Evolutionary conservation across 2,888 invertebrate genomes (phyloP).

Genomic region (Himalopsyche japonica): DNA sequence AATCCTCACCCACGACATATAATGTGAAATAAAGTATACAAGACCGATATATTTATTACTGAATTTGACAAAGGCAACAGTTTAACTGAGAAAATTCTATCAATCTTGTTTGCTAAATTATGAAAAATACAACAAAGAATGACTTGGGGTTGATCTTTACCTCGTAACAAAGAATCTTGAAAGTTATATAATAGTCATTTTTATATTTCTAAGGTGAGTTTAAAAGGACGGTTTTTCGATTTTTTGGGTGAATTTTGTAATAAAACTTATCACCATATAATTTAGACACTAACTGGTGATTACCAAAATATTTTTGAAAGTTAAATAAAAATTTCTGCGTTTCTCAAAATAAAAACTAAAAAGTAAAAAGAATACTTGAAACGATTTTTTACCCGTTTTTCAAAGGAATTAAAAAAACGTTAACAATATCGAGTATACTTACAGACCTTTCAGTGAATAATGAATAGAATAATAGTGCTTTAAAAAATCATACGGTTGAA

Average conservation of each 20-base stretch:
- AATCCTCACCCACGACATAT: constrained; percentile 21
- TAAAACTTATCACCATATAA: too few species aligned
- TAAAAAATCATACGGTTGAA: neutral
- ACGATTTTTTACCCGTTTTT: too few species aligned
- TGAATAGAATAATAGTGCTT: neutral
- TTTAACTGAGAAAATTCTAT: constrained; percentile 22
- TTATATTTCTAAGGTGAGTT: neutral
- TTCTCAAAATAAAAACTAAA: too few species aligned
- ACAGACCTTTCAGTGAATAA: neutral
- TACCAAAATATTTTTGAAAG: too few species aligned
- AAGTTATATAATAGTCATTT: neutral
- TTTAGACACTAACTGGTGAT: too few species aligned
- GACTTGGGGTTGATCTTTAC: neutral
- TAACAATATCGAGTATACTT: neutral
- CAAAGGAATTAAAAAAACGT: neutral
- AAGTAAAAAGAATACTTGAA: too few species aligned
- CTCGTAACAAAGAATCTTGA: neutral
- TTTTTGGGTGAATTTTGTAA: too few species aligned
- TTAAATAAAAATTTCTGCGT: too few species aligned
- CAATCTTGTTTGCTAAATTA: constrained; percentile 30
- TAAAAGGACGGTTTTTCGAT: neutral
- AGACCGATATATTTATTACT: constrained; percentile 34
- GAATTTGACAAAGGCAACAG: constrained; percentile 4
- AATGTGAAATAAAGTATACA: constrained; percentile 31
- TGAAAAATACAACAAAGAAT: constrained; percentile 8